phyloP scores from a whole-genome alignment of 2,888 invertebrate genomes.

The Suillia variegata region DNA sequence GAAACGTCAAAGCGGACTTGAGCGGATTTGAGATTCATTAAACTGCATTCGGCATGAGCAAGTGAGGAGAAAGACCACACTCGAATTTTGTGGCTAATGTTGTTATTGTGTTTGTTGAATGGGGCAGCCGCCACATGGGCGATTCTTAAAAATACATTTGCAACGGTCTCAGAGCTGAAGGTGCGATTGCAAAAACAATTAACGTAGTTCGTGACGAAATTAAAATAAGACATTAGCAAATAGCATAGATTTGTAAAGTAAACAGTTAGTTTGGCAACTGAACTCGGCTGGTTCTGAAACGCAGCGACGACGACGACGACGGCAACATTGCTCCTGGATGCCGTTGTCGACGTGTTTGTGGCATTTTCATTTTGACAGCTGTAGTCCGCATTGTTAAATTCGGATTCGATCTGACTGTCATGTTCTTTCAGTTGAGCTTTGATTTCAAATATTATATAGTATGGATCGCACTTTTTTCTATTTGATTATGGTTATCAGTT shows the following conservation, averaged over 20 bases:
- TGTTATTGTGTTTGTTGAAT: too few relatives aligned
- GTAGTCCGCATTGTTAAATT: constrained; percentile 54
- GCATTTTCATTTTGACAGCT: constrained; percentile 56
- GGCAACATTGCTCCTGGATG: too few relatives aligned
- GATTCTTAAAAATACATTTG: neutral
- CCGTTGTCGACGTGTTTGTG: too few relatives aligned
- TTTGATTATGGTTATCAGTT: constrained; percentile 11
- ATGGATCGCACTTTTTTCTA: constrained; percentile 32
- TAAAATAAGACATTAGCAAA: constrained; percentile 41
- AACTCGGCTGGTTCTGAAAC: constrained; percentile 10
- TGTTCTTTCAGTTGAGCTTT: constrained; percentile 51
- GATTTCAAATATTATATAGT: constrained; percentile 60
- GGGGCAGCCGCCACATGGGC: too few relatives aligned
- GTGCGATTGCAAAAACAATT: constrained; percentile 12
- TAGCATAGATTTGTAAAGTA: constrained; percentile 22
- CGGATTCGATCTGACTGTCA: constrained; percentile 44
- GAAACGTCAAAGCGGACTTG: too few relatives aligned
- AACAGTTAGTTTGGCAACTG: constrained; percentile 10
- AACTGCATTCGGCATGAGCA: too few relatives aligned
- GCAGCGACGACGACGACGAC: too few relatives aligned
- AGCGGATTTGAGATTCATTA: neutral
- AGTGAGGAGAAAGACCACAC: neutral
- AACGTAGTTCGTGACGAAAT: constrained; percentile 31
- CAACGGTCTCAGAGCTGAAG: neutral
- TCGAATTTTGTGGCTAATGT: too few relatives aligned